These are phyloP conservation scores for Takifugu bimaculatus DNA, from an alignment of 2,113 vertebrate genomes.

Conservation along the genomic window DNA sequence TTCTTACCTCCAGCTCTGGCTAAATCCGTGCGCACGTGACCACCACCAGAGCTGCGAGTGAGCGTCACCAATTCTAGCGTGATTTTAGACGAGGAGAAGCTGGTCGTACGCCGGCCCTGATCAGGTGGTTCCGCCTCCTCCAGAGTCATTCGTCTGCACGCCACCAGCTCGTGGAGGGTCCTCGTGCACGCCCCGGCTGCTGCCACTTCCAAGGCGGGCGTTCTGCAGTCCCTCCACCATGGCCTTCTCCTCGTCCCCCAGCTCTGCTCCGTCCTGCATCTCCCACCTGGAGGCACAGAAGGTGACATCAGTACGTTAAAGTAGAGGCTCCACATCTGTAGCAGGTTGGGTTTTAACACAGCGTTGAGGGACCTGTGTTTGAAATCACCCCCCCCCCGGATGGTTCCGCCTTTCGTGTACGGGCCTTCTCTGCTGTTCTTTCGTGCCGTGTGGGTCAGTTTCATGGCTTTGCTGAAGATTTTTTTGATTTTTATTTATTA, in stretches of 20 bases:
- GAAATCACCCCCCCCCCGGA: conserved; percentile 8
- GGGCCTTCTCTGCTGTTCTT: conserved; percentile 12
- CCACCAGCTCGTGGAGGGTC: conserved; percentile 45
- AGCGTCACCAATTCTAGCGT: conserved; percentile 51
- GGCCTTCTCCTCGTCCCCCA: conserved; percentile 82
- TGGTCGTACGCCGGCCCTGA: conserved; percentile 53
- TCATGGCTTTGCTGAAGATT: too few relatives aligned
- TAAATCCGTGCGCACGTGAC: background rate
- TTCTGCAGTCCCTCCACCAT: conserved; percentile 82
- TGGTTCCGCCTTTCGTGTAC: conserved; percentile 9
- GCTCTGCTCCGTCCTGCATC: conserved; percentile 80
- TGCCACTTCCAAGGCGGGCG: conserved; percentile 69
- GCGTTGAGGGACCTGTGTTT: conserved; percentile 1
- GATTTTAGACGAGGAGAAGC: conserved; percentile 48
- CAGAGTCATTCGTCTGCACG: conserved; percentile 36
- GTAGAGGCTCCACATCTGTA: conserved; percentile 10
- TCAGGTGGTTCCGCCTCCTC: conserved; percentile 48
- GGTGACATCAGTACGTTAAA: too few relatives aligned
- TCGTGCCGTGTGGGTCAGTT: conserved; percentile 28
- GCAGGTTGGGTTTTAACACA: background rate
- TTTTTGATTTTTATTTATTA: background rate
- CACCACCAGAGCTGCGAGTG: conserved; percentile 42
- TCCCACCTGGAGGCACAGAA: conserved; percentile 86
- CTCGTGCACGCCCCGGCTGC: conserved; percentile 45
- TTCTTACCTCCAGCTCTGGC: too few relatives aligned